Conservation (phyloP, 1,140 invertebrate species). For the Pseudachorutes palmiensis region DNA sequence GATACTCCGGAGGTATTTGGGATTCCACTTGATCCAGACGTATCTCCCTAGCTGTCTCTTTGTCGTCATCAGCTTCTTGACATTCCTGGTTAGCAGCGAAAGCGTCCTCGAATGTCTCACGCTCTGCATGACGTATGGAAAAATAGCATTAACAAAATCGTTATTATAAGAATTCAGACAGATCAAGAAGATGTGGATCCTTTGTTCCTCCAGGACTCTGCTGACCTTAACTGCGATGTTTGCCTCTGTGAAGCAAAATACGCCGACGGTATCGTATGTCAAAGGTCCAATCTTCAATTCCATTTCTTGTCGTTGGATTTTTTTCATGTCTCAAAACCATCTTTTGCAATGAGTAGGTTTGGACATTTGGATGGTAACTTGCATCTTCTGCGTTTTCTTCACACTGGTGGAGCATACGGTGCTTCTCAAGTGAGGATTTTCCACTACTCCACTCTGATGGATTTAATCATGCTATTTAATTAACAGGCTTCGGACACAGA, state of each 20-base stretch:
- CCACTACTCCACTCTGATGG: not conserved
- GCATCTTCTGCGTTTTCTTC: conserved; percentile 13
- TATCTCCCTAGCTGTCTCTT: conserved; percentile 3
- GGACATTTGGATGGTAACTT: conserved; percentile 18
- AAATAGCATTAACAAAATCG: not conserved
- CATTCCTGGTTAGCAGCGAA: not conserved
- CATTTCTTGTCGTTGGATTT: too few relatives aligned
- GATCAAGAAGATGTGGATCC: not conserved
- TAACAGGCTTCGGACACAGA: too few relatives aligned
- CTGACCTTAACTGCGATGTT: conserved; percentile 11
- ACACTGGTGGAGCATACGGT: conserved; percentile 8
- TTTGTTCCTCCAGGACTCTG: not conserved
- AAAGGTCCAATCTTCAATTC: too few relatives aligned
- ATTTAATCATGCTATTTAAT: too few relatives aligned
- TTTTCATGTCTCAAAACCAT: too few relatives aligned
- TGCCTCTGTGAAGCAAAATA: conserved; percentile 19
- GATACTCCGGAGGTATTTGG: not conserved
- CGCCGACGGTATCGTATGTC: conserved; percentile 22
- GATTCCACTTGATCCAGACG: conserved; percentile 12
- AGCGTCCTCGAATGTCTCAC: not conserved
- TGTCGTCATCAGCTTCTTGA: conserved; percentile 2
- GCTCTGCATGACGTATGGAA: conserved; percentile 10
- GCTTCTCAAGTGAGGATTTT: not conserved
- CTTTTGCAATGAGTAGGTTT: too few relatives aligned
- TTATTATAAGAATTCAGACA: not conserved